These are phyloP conservation scores for Gryon sp. DNA, from an alignment of 1,140 invertebrate species.

Conservation along the genomic window DNA sequence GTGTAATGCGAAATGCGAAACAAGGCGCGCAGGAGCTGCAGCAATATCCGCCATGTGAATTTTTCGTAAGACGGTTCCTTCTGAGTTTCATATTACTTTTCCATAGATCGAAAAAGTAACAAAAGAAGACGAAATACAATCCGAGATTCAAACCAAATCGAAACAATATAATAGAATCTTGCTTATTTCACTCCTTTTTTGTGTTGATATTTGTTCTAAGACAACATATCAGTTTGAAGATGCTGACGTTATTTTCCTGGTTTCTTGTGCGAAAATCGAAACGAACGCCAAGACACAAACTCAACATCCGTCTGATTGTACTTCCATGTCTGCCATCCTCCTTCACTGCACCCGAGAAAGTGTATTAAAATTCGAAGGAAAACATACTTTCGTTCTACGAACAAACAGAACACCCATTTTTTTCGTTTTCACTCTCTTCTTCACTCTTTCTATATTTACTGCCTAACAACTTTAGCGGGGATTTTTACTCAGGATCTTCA, in stretches of 20 bases:
- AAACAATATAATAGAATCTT: conserved; percentile 56
- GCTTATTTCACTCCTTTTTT: conserved; percentile 49
- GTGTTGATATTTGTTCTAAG: conserved; percentile 59
- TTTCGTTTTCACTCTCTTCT: too few relatives aligned
- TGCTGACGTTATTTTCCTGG: conserved; percentile 43
- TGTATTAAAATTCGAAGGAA: conserved; percentile 45
- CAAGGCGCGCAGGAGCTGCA: conserved; percentile 19
- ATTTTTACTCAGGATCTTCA: conserved; percentile 2
- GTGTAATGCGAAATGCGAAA: conserved; percentile 57
- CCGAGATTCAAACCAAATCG: conserved; percentile 53
- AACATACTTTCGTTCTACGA: conserved; percentile 25
- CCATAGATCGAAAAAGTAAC: conserved; percentile 63
- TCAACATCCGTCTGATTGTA: conserved; percentile 42
- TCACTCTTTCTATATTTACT: too few relatives aligned
- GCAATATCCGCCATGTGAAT: conserved; percentile 50
- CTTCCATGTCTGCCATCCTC: conserved; percentile 11
- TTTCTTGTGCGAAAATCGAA: conserved; percentile 46
- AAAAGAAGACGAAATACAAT: conserved; percentile 61
- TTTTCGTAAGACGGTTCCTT: conserved; percentile 30
- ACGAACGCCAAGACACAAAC: conserved; percentile 19
- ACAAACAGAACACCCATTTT: conserved; percentile 32
- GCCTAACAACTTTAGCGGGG: conserved; percentile 1
- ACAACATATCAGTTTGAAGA: conserved; percentile 57
- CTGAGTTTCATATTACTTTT: conserved; percentile 46
- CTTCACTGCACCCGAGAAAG: conserved; percentile 18